Base-by-base conservation (phyloP, 2,888 invertebrate genomes). In the Pristionchus japonicus region DNA sequence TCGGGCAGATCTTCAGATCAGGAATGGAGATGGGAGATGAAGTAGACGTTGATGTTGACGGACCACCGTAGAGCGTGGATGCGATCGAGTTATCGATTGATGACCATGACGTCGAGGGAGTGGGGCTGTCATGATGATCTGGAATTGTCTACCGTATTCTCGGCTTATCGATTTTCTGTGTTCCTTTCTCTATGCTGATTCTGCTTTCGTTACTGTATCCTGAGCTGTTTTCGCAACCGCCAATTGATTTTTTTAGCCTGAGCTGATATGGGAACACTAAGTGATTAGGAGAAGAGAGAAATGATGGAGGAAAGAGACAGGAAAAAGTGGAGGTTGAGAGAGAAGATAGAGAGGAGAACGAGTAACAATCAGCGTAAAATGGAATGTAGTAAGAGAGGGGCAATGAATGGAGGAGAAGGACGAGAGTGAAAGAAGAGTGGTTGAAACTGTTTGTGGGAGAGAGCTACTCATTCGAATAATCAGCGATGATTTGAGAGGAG, bases 371-470 rank as follows among this genome's bases (percentile, higher is more conserved):
- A 47, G 49, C 61, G 85, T 64, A 64, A 85, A 64, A 85, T 64
- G 67, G 85, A 85, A 85, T 64, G 85, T 31, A 67, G 67, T 64
- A 85, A 85, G 85, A 43, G 64, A n/a, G 20, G 85, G n/a, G 43
- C 52, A 83, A 57, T 52, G 83, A 64, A 64, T 20, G 34, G 43
- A 37, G n/a, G 37, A 84, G n/a, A 43, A 57, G 84, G 49, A 34
- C 20, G 85, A 85, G 61, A 43, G 64, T 20, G 67, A 64, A 23
- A 64, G 64, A 64, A 27, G 61, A 83, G 43, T 52, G 52, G 83
- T 52, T 85, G 82, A 83, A 83, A 83, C 82, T 83, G 82, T 83
- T 83, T 83, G 82, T 52, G 57, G 23, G 49, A 52, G 49, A 77
- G 31, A 57, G 52, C 83, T 37, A 61, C 61, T 83, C 57, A 34